Evolutionary conservation across 2,113 vertebrate species (phyloP), one percentile per base, ranked within the genome.

Genomic region (Myiagra hebetior): DNA sequence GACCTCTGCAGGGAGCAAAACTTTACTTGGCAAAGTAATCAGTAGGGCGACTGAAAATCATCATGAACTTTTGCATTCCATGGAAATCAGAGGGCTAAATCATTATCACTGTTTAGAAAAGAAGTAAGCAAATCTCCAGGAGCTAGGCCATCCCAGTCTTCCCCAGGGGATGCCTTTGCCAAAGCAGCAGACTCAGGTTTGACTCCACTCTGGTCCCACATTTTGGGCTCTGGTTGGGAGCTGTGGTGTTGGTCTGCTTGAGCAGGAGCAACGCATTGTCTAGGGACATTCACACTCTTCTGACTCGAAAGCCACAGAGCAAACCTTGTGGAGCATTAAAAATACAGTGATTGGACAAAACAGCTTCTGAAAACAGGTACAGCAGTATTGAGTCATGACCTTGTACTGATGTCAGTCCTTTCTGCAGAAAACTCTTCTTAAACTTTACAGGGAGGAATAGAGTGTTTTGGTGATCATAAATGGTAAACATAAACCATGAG

Each of bases 161-260:
- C 59, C 39, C 52, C 13, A 55, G 30, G 17, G 24, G 11, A 52
- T 1, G 1, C 21, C 33, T 19, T 78, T 63, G 27, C 22, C 41
- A 69, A 44, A 67, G 49, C 81, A 76, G 24, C 5, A 64, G 60
- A 9, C 27, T 81, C 24, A 16, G 31, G 8, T 76, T 76, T 89
- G 47, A n/a, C 9, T 47, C 7, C 0, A 0, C 42, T 91, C 16
- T 77, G 64, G 14, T 87, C n/a, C 8, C 35, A 9, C 4, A 3
- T 82, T 85, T 31, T 77, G 47, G 3, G 12, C 42, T 81, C 52
- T 82, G 44, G 1, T 4, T 83, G 76, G 39, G 10, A 12, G 1
- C 21, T 0, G 0, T 59, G 44, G 22, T 1, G 0, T 56, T 59
- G 31, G 24, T 30, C 37, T 30, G 7, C 19, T 83, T 35, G 42